These are phyloP conservation scores for Anarrhichthys ocellatus DNA, from an alignment of 2,113 vertebrate genomes.

Conservation along the genomic window DNA sequence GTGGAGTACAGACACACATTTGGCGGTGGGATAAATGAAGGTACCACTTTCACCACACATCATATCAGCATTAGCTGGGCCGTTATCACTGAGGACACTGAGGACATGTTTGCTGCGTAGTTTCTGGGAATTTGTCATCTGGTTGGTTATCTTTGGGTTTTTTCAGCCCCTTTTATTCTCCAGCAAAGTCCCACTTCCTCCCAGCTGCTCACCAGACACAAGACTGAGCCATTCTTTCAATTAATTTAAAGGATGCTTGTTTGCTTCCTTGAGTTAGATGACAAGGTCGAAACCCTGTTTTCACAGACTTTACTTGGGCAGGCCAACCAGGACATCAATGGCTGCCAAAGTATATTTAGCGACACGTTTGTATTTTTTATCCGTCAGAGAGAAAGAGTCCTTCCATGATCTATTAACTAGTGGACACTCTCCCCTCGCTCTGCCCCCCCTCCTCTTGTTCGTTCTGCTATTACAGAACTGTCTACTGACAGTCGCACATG, in stretches of 20 bases:
- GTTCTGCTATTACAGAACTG: neutral
- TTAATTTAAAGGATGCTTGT: neutral
- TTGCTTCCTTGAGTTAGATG: neutral
- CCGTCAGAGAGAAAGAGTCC: neutral
- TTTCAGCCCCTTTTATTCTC: neutral
- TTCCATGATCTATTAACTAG: neutral
- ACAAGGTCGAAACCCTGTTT: neutral
- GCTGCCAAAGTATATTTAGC: neutral
- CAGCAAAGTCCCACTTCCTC: slow-evolving; percentile 32
- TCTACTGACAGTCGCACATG: neutral
- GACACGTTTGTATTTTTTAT: neutral
- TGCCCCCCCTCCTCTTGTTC: neutral
- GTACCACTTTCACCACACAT: neutral
- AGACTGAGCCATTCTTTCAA: neutral
- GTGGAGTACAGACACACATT: slow-evolving; percentile 17
- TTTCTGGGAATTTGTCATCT: neutral
- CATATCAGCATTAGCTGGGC: neutral
- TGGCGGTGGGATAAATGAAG: neutral
- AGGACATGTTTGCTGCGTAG: neutral
- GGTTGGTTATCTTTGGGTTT: neutral
- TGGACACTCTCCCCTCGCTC: neutral
- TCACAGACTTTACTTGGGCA: neutral
- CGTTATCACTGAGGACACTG: neutral
- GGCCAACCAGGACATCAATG: neutral
- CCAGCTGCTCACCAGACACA: slow-evolving; percentile 45